Conservation (phyloP, 2,797 vertebrate species). For the Rhincodon typus region DNA sequence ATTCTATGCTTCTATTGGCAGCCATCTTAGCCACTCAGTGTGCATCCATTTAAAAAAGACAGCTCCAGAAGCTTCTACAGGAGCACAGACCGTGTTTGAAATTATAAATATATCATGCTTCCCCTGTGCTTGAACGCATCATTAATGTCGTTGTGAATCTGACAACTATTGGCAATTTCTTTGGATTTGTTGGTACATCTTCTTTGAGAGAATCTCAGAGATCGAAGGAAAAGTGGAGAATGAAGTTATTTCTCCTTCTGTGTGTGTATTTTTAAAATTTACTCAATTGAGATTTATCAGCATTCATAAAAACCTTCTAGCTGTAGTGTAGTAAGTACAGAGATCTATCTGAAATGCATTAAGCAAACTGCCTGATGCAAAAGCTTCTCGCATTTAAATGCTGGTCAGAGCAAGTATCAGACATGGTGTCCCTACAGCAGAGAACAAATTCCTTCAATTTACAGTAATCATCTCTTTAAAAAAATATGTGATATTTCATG, state of each 20-base stretch:
- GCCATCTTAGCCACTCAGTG: no score
- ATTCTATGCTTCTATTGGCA: no score
- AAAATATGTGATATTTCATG: not conserved
- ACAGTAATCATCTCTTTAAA: constrained; percentile 4
- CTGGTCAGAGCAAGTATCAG: not conserved
- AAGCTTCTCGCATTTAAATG: not conserved
- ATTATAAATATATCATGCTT: no score
- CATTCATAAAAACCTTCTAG: not conserved
- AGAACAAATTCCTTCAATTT: not conserved
- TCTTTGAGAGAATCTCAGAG: not conserved
- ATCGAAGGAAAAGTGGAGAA: not conserved
- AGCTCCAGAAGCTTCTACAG: no score
- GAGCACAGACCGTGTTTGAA: no score
- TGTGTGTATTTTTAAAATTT: not conserved
- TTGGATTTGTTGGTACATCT: not conserved
- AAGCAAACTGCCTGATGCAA: not conserved
- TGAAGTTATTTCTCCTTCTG: no score
- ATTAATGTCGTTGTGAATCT: not conserved
- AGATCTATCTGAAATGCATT: not conserved
- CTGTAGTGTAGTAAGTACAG: not conserved
- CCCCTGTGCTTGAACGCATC: not conserved
- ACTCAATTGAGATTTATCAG: not conserved
- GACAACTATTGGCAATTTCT: not conserved
- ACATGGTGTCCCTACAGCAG: not conserved
- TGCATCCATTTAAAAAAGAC: no score